These are phyloP conservation scores for Platycnemis pennipes DNA, from an alignment of 2,888 invertebrate genomes.

Conservation along the genomic window DNA sequence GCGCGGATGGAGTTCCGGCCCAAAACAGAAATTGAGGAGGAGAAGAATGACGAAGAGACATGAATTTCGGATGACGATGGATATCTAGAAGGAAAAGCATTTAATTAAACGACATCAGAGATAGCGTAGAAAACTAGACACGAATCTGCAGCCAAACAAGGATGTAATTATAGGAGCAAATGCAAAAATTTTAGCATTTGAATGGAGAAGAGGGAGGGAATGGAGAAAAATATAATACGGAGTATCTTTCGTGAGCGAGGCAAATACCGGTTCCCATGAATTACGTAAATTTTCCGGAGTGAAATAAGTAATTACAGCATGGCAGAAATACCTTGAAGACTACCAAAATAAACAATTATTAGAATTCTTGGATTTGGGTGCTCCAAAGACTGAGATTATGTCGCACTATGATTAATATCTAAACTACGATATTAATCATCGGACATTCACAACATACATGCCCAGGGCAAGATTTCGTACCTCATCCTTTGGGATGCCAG, in stretches of 20 bases:
- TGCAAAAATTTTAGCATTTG: neutral
- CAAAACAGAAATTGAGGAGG: neutral
- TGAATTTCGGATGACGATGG: neutral
- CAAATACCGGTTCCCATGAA: neutral
- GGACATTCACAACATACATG: too few species aligned
- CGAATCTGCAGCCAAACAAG: neutral
- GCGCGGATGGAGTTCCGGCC: neutral
- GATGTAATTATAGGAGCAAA: neutral
- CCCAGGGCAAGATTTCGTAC: too few species aligned
- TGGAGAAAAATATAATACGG: conserved; percentile 1
- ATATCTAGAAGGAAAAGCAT: neutral
- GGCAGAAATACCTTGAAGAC: neutral
- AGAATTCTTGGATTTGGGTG: too few species aligned
- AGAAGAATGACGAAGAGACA: neutral
- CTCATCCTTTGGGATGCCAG: too few species aligned
- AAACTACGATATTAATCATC: too few species aligned
- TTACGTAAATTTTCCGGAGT: neutral
- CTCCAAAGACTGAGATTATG: too few species aligned
- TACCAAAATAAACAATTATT: too few species aligned
- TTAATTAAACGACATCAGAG: neutral
- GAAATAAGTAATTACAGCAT: neutral
- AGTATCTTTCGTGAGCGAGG: neutral
- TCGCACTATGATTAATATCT: too few species aligned
- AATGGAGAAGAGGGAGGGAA: neutral
- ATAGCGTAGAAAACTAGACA: neutral